Evolutionary conservation across 2,888 invertebrate species (phyloP), one percentile per base, ranked within the genome.

Genomic region (Ennomos quercinarius): DNA sequence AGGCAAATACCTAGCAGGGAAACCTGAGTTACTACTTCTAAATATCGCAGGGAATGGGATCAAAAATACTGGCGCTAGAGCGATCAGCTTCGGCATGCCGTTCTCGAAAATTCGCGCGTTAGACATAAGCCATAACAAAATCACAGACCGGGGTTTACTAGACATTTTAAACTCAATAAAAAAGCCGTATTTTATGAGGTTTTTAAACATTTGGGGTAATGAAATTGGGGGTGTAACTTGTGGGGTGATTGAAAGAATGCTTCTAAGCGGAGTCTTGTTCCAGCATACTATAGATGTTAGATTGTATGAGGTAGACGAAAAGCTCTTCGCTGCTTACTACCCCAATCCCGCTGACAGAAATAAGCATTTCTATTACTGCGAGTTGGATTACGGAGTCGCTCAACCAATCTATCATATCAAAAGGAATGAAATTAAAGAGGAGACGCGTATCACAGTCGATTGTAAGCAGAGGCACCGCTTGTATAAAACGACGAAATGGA

Each of bases 11-110:
- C 77, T 95, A 40, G 71, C 81, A 4, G 87, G 86, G 56, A 81
- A 86, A 12, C 94, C 95, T 0, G 75, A 83, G 9, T 71, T 95
- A 10, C 68, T 91, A 35, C 86, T 90, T 0, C 69, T 95, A 43
- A 93, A 94, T 65, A 74, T 95, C 8, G 91, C 93, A 1, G 93
- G 92, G 6, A 95, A 95, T 66, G 83, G 84, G 0, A 94, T 95
- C 4, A 85, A 87, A 4, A 87, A 94, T 71, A 81, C 80, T 0
- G 95, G 95, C 1, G 95, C 94, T 0, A 93, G 93, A 73, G 90
- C 93, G 0, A 68, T 94, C 42, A 93, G 93, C 74, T 90, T 89
- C 43, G 89, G 89, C 0, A 66, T 95, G 73, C 94, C 95, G 1
- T 93, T 80, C 70, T 94, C 95, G 0, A 94, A 90, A 83, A 75